Evolutionary conservation across 2,888 invertebrate species (phyloP), one percentile per base, ranked within the genome.

Genomic region (Erebia epiphron): DNA sequence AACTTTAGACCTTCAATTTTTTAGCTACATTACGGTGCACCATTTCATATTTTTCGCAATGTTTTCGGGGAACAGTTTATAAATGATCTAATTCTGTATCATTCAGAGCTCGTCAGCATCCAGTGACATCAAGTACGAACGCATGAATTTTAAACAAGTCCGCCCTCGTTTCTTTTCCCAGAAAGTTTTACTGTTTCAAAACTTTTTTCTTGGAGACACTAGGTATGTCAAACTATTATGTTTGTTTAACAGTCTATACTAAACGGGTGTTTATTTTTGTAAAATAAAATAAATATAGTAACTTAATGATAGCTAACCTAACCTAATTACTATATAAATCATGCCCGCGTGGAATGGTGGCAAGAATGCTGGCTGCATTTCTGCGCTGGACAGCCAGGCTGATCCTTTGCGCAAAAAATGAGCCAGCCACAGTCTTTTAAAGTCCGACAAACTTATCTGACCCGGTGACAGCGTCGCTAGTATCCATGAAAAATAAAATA

Each of bases 171-270:
- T 82, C 79, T 78, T 78, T 91, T 92, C 92, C 80, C 76, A 84
- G 92, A 91, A 92, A 86, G 86, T 90, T 90, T 90, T 89, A 90
- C 85, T 84, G 80, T 82, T 86, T 82, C 84, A 84, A 83, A 86
- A 83, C 84, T 70, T 73, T 75, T 85, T 87, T 88, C 86, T 83
- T 75, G 85, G 90, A 89, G 88, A 91, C 90, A 89, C 87, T 13
- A 11, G 11, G 46, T 87, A 80, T 77, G 75, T 78, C 73, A 72
- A 76, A 75, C 69, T 72, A 58, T 35, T 41, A 49, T 63, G 16
- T 70, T 35, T 35, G n/a, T 50, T 26, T 26, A 57, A 14, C 21
- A 21, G 18, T 54, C n/a, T 54, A 18, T 26, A 0, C 2, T 26
- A 26, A n/a, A n/a, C n/a, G n/a, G n/a, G n/a, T n/a, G n/a, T n/a